Evolutionary conservation across 1,140 invertebrate species (phyloP), one percentile per base, ranked within the genome.

Genomic region (Megalonaias nervosa): DNA sequence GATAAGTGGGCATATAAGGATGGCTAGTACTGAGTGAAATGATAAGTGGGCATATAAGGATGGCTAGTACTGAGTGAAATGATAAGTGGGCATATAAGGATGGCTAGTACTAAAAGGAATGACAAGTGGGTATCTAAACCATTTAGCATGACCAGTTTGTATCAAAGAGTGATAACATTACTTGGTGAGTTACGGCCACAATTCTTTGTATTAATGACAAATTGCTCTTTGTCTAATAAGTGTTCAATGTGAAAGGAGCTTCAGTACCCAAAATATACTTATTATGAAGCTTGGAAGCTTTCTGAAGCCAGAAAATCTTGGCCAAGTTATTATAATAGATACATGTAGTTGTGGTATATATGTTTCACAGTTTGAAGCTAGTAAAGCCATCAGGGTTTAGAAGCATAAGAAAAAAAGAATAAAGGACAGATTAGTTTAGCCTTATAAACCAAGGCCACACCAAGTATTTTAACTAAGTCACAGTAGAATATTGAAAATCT

Each of bases 241-340:
- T 67, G 77, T 75, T 59, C 68, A 75, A 31, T 75, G 77, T 67
- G 73, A 79, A 55, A 75, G 77, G n/a, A 75, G 69, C 26, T 79
- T 75, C 38, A 74, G 71, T 23, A 71, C 64, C 14, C 72, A 79
- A 67, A 79, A 79, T 26, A 31, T 72, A 56, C 19, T 79, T 17
- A 79, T 70, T 62, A 64, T 3, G 0, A 70, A 64, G n/a, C 74
- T 65, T 62, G 65, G 71, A 57, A 60, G 65, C 16, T 79, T 67
- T 3, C 1, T 79, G 1, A 74, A 74, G 21, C 15, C 65, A 21
- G 21, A 62, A 61, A 62, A 71, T 23, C 58, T 60, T 13, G 69
- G 60, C 19, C 57, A 26, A 12, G 57, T 74, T 12, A 67, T 74
- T 16, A 23, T 14, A 19, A 74, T 74, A 23, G 14, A n/a, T 21